A percentile compares a stretch with the other conserved stretches of the same genome.
Evolutionary conservation across 2,888 invertebrate species (phyloP).

Genomic region (Cylindroiulus punctatus): DNA sequence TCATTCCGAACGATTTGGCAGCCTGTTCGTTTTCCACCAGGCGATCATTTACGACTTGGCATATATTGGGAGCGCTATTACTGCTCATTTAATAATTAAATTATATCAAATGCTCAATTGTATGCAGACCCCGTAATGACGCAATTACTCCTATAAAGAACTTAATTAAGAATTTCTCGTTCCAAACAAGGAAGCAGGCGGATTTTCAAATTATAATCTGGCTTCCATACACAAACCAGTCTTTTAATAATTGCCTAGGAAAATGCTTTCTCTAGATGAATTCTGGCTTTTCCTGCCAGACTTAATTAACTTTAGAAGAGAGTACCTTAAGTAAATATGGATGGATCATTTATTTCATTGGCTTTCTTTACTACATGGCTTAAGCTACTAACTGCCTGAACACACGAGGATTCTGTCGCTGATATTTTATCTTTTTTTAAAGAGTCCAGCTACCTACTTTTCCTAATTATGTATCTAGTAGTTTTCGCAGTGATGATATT

Average conservation of each 20-base stretch:
- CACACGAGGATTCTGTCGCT: not conserved
- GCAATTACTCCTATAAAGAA: not conserved
- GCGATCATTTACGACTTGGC: not conserved
- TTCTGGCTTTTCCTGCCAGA: not conserved
- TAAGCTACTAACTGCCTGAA: not conserved
- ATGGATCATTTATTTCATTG: not conserved
- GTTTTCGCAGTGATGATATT: not conserved
- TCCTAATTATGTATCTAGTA: not conserved
- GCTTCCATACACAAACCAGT: not conserved
- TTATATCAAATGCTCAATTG: not conserved
- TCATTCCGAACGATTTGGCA: not conserved
- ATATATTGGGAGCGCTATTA: not conserved
- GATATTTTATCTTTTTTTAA: not conserved
- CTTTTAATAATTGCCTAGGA: not conserved
- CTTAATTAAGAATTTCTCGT: not conserved
- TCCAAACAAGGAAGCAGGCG: not conserved
- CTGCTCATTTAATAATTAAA: slow-evolving; percentile 1
- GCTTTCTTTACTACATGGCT: not conserved
- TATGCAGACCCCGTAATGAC: not conserved
- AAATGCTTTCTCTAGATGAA: not conserved
- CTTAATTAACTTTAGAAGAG: not conserved
- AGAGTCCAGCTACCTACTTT: not conserved
- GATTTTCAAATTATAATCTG: not conserved
- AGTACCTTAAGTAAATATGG: not conserved
- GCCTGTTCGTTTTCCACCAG: not conserved